A percentile compares a stretch with the other conserved stretches of the same genome.
These are phyloP conservation scores for Aptenodytes forsteri DNA, from an alignment of 2,113 vertebrate species.

Conservation along the genomic window DNA sequence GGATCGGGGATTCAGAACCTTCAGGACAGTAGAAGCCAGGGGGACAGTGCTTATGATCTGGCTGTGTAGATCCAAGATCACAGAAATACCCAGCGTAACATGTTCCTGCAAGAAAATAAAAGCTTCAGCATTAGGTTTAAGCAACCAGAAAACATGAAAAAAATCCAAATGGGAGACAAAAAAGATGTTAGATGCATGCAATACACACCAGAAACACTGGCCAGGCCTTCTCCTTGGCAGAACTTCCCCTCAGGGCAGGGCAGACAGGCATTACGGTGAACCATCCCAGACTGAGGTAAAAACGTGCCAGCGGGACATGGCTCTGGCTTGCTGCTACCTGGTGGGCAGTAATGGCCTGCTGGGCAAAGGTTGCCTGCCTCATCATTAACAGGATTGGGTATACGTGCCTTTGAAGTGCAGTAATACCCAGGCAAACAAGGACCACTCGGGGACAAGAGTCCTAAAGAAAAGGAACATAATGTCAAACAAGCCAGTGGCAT, in stretches of 20 bases:
- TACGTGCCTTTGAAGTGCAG: conserved; percentile 75
- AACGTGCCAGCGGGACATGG: conserved; percentile 81
- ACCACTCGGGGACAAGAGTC: conserved; percentile 78
- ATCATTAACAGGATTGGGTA: conserved; percentile 62
- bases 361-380: conserved; percentile 79
- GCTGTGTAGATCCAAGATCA: conserved; percentile 67
- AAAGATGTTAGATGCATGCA: rapidly evolving
- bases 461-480: neutral
- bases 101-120: conserved; percentile 51
- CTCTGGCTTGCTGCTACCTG: conserved; percentile 76
- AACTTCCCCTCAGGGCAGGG: conserved; percentile 80
- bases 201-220: conserved; percentile 41
- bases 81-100: conserved; percentile 73
- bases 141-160: neutral
- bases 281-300: conserved; percentile 73
- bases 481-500: neutral
- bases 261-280: conserved; percentile 67
- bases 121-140: neutral
- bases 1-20: conserved; percentile 67
- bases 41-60: conserved; percentile 72
- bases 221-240: conserved; percentile 76
- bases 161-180: too few species aligned
- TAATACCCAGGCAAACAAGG: conserved; percentile 80
- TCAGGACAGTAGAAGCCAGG: conserved; percentile 80
- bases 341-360: conserved; percentile 80